Evolutionary conservation across 1,140 invertebrate genomes (phyloP).

Genomic region (Homarus americanus): DNA sequence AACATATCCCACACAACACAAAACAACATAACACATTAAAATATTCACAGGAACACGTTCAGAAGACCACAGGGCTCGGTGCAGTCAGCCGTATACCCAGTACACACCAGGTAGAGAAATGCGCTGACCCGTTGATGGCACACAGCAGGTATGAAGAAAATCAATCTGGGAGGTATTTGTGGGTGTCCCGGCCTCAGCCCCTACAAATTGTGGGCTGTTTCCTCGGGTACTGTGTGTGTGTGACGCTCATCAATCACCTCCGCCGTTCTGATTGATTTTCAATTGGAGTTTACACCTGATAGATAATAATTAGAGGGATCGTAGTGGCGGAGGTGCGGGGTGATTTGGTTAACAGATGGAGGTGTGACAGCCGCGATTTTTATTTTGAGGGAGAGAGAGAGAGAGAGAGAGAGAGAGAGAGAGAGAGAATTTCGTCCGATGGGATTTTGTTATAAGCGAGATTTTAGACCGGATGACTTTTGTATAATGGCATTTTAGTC

Average conservation of each 20-base stretch:
- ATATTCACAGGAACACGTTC: too few relatives aligned
- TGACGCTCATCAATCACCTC: constrained; percentile 64
- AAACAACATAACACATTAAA: neutral
- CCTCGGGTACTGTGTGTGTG: constrained; percentile 56
- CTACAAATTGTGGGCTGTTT: constrained; percentile 67
- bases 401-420: neutral
- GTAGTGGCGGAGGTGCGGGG: neutral
- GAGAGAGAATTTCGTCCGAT: too few relatives aligned
- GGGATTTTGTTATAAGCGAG: too few relatives aligned
- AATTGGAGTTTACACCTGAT: constrained; percentile 68
- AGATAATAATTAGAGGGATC: constrained; percentile 50
- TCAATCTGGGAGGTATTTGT: constrained; percentile 69
- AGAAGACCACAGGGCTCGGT: too few relatives aligned
- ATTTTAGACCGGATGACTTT: too few relatives aligned
- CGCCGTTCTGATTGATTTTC: constrained; percentile 55
- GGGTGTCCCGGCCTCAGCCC: constrained; percentile 21
- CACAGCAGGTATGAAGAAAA: constrained; percentile 49
- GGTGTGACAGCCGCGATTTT: neutral
- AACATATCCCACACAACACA: neutral
- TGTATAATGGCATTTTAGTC: too few relatives aligned
- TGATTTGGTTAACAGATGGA: constrained; percentile 16
- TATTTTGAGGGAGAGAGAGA: neutral
- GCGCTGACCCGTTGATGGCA: constrained; percentile 19
- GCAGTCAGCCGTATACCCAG: neutral
- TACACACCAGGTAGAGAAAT: neutral